Evolutionary conservation across 2,888 invertebrate species (phyloP).

Genomic region (Pelosia muscerda): DNA sequence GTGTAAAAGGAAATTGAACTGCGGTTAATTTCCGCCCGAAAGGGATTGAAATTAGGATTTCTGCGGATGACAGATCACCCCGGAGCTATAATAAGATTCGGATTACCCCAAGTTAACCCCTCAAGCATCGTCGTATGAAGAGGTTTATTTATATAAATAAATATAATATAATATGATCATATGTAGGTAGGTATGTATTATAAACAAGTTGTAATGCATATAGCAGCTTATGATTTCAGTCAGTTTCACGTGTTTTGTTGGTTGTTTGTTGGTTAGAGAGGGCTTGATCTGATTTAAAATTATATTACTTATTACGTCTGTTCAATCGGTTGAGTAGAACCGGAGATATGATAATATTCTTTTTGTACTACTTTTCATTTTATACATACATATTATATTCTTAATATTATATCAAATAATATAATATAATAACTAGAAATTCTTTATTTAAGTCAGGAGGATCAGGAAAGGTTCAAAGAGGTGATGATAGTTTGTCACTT

Average conservation of each 20-base stretch:
- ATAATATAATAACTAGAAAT: too few species aligned
- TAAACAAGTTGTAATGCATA: neutral
- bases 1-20: slow-evolving; percentile 51
- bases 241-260: neutral
- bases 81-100: slow-evolving; percentile 46
- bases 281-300: too few species aligned
- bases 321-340: too few species aligned
- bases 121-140: neutral
- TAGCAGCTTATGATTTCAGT: neutral
- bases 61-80: slow-evolving; percentile 55
- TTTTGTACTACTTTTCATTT: too few species aligned
- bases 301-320: too few species aligned
- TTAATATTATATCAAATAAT: too few species aligned
- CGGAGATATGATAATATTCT: too few species aligned
- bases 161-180: neutral
- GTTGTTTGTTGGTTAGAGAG: too few species aligned
- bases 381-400: too few species aligned
- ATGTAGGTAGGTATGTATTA: neutral
- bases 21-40: slow-evolving; percentile 60
- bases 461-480: too few species aligned
- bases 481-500: too few species aligned
- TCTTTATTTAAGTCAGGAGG: too few species aligned
- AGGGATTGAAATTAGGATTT: slow-evolving; percentile 35
- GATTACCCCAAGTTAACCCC: slow-evolving; percentile 13
- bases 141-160: neutral